These are phyloP conservation scores for Streptopelia turtur DNA, from an alignment of 2,797 vertebrate species.

Conservation along the genomic window DNA sequence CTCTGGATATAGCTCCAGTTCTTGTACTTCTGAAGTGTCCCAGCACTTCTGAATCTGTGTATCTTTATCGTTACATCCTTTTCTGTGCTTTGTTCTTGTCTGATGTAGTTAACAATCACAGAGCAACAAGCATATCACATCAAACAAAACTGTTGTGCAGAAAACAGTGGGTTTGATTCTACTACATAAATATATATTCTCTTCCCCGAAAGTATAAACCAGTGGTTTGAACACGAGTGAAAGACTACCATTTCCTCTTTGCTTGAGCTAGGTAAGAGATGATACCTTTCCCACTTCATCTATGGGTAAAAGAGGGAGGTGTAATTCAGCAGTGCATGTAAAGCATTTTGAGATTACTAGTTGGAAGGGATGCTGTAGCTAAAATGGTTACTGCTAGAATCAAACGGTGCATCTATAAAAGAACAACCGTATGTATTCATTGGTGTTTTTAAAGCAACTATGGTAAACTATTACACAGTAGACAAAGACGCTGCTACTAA, in stretches of 20 bases:
- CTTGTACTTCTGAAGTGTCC: conserved; percentile 16
- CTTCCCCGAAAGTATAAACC: background rate
- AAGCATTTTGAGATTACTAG: background rate
- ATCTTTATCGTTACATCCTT: conserved; percentile 13
- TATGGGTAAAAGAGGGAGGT: background rate
- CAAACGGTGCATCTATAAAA: background rate
- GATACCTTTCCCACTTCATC: background rate
- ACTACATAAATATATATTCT: background rate
- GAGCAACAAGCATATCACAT: conserved; percentile 9
- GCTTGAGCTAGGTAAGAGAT: background rate
- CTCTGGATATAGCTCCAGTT: background rate
- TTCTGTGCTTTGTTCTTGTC: conserved; percentile 38
- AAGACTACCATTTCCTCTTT: background rate
- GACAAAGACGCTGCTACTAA: conserved; percentile 1
- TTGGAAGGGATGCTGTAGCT: background rate
- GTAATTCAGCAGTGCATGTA: background rate
- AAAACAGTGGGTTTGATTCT: conserved; percentile 18
- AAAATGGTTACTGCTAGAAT: background rate
- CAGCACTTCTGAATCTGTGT: background rate
- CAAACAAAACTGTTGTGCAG: background rate
- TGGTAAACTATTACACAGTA: background rate
- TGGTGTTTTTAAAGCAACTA: background rate
- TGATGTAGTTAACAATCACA: conserved; percentile 36
- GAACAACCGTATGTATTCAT: accelerated
- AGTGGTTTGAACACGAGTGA: background rate